Base-by-base conservation (phyloP, 1,140 invertebrate genomes). In the Scaptomyza pallida region DNA sequence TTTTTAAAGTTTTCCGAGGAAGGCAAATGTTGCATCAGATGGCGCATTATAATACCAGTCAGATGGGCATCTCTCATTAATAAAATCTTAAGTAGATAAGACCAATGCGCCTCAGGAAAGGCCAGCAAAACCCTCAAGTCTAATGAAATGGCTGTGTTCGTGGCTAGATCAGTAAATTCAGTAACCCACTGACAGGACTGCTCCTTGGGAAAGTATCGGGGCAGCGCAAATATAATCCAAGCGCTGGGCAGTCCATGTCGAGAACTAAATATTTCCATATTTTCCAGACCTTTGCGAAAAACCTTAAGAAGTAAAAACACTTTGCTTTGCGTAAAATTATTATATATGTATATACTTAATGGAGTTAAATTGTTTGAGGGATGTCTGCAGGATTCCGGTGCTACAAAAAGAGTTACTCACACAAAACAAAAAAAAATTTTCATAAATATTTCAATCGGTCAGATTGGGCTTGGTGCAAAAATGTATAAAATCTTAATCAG, bases 91-190 rank as follows among this genome's bases (percentile, higher is more conserved):
- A 96, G 91, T 19, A 96, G 76, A 56, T 95, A 93, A 3, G 94
- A 91, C 95, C 95, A 96, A 63, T 94, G 94, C 0, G 95, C 93
- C 76, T 96, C 95, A 0, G 96, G 95, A 78, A 96, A 95, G n/a
- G 94, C 93, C 40, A 94, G 91, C 4, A 96, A 78, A 0, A 96
- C 94, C 19, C 94, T 93, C 12, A 97, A 77, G 72, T 96, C 95
- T 33, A 96, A 82, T 5, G 94, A 93, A 1, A 95, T 92, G 13
- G 93, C 93, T 5, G 93, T 93, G 61, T 93, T 92, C 6, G 93
- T 91, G 0, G 92, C 82, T 4, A 96, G 75, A 51, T 94, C 93
- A 1, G 90, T 88, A 15, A 92, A 93, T 43, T 91, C 92, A 1
- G 91, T 92, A 5, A 92, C 89, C 61, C 89, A 92, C 47, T 92